Base-by-base conservation (phyloP, 2,113 vertebrate species). In the Balaenoptera acutorostrata region DNA sequence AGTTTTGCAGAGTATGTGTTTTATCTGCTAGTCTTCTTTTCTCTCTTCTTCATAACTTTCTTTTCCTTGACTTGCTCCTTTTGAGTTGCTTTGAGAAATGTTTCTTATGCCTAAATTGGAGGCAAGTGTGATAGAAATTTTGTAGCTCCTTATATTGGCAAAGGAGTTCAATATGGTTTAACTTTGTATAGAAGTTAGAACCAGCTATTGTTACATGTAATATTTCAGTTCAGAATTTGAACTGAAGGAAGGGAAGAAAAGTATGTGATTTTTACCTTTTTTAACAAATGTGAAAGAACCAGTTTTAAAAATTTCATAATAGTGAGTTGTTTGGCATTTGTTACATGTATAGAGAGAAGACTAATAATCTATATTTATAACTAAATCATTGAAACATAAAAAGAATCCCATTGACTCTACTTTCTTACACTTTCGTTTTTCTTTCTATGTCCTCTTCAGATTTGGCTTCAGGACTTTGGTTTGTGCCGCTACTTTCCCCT, bases 1-100 rank as follows among this genome's bases (percentile, higher is more conserved):
- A 98, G 98, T 98, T 98, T 98, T 98, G 97, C 94, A 97, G 97
- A 97, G 98, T 98, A 98, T 98, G 98, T 97, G 97, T 98, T 98
- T 97, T 97, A 98, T 98, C 95, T 98, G 97, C 98, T 98, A 88
- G 96, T 98, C 95, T 97, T 91, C 96, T 92, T 46, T 68, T 95
- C 77, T 91, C 97, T 96, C 90, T 98, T 57, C 72, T 93, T 91
- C 63, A 93, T 96, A 95, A 14, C 94, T 91, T 95, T 87, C 74
- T 97, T 39, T 84, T 96, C 93, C 69, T 98, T 93, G 93, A 31
- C 95, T 92, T 84, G 66, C 85, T 80, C 83, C 77, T 97, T 97
- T 80, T 80, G 94, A 96, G 86, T 97, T 52, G 17, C 94, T 93
- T 90, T 98, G 90, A 97, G 92, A 96, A 97, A 46, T 92, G 97